These are phyloP conservation scores for Cariama cristata DNA, from an alignment of 2,113 vertebrate species.

Conservation along the genomic window DNA sequence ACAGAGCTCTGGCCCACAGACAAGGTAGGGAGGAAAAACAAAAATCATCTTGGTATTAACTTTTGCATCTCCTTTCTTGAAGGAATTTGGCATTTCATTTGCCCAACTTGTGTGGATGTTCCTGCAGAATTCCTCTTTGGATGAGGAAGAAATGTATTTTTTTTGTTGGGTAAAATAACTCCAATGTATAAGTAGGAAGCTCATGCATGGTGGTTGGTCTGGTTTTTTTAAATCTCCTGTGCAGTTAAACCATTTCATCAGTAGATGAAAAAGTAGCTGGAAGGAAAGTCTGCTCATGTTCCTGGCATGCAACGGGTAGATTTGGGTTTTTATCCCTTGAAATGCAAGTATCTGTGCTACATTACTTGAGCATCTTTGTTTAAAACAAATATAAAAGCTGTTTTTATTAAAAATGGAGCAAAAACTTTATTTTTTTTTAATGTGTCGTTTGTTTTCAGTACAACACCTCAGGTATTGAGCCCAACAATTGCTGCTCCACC, in stretches of 20 bases:
- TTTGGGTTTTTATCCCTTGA: neutral
- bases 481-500: conserved; percentile 96
- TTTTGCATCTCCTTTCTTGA: neutral
- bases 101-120: neutral
- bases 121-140: neutral
- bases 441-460: conserved; percentile 74
- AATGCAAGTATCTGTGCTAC: neutral
- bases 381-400: neutral
- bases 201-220: neutral
- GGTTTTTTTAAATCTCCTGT: neutral
- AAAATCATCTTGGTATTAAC: neutral
- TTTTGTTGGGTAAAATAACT: neutral
- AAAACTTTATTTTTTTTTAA: neutral
- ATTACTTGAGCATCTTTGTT: neutral
- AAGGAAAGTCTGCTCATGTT: neutral
- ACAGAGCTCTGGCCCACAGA: conserved; percentile 94
- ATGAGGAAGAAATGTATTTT: neutral
- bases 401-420: neutral
- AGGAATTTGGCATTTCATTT: neutral
- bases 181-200: neutral
- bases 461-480: conserved; percentile 97
- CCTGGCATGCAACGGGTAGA: neutral
- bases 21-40: conserved; percentile 79
- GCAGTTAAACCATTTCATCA: neutral
- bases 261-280: neutral